A percentile compares a stretch with the other conserved stretches of the same genome.
Conservation (phyloP, 2,113 vertebrate genomes). For the Fulmarus glacialis region DNA sequence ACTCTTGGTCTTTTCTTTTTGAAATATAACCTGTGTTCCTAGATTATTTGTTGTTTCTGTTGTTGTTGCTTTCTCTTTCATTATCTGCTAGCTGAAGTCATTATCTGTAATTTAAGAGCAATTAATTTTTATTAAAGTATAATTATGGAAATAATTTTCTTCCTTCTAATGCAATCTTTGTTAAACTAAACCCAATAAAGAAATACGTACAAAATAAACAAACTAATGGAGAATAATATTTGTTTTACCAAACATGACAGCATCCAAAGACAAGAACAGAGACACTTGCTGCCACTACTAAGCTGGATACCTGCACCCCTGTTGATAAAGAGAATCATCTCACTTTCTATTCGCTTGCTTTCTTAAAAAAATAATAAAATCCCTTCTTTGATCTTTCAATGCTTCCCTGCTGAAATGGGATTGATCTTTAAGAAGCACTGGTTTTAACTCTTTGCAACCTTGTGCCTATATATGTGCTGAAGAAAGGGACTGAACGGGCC, state of each 20-base stretch:
- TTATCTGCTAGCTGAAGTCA: slow-evolving; percentile 19
- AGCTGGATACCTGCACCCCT: neutral
- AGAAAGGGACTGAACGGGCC: neutral
- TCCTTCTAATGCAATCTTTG: neutral
- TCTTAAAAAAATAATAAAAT: neutral
- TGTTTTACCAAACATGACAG: neutral
- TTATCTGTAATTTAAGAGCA: slow-evolving; percentile 25
- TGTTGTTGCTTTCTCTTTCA: slow-evolving; percentile 9
- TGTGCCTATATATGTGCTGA: neutral
- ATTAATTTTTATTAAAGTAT: slow-evolving; percentile 42
- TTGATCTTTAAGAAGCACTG: neutral
- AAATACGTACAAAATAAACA: neutral
- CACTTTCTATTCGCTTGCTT: neutral
- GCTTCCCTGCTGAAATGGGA: neutral
- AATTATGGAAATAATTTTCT: slow-evolving; percentile 20
- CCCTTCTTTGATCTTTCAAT: slow-evolving; percentile 7
- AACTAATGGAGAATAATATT: slow-evolving; percentile 17
- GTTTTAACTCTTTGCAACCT: neutral
- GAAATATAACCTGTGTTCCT: neutral
- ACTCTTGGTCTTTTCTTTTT: neutral
- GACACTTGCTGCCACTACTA: neutral
- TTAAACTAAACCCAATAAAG: slow-evolving; percentile 1
- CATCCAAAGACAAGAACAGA: neutral
- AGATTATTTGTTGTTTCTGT: neutral
- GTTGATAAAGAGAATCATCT: neutral